Percentiles rank a stretch among this genome's conserved stretches.
phyloP scores from a whole-genome alignment of 2,888 invertebrate genomes.

The Synanthedon vespiformis region DNA sequence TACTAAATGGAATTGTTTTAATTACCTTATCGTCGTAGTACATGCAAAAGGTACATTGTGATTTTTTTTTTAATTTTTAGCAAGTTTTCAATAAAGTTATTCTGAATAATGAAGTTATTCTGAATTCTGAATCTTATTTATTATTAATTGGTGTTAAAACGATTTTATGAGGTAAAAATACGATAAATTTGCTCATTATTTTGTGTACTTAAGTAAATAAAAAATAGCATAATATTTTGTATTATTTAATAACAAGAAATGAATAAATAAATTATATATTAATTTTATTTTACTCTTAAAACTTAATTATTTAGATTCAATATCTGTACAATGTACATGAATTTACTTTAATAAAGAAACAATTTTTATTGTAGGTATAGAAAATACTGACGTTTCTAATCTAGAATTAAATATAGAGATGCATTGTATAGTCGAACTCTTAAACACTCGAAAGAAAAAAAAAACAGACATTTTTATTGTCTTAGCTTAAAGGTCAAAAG shows the following conservation, averaged over 20 bases:
- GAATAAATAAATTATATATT: slow-evolving; percentile 17
- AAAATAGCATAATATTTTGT: background rate
- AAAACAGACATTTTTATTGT: background rate
- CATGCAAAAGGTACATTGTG: no score
- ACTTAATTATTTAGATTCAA: slow-evolving; percentile 48
- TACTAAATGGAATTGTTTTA: no score
- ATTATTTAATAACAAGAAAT: slow-evolving; percentile 23
- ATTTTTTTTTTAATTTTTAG: no score
- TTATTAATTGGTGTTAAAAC: no score
- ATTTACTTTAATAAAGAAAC: background rate
- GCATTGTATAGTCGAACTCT: background rate
- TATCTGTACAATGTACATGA: slow-evolving; percentile 60
- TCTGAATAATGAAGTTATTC: no score
- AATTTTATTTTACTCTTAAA: slow-evolving; percentile 39
- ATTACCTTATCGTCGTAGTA: no score
- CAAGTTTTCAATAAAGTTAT: no score
- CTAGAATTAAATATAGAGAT: background rate
- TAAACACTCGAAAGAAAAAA: background rate
- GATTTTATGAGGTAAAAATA: no score
- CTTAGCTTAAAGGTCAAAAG: slow-evolving; percentile 33
- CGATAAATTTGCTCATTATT: no score
- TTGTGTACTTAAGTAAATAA: no score
- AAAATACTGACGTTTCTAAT: slow-evolving; percentile 30
- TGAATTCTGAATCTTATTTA: no score
- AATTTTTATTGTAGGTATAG: slow-evolving; percentile 11